Evolutionary conservation across 2,113 vertebrate species (phyloP), one percentile per base, ranked within the genome.

Genomic region (Chrysemys picta): DNA sequence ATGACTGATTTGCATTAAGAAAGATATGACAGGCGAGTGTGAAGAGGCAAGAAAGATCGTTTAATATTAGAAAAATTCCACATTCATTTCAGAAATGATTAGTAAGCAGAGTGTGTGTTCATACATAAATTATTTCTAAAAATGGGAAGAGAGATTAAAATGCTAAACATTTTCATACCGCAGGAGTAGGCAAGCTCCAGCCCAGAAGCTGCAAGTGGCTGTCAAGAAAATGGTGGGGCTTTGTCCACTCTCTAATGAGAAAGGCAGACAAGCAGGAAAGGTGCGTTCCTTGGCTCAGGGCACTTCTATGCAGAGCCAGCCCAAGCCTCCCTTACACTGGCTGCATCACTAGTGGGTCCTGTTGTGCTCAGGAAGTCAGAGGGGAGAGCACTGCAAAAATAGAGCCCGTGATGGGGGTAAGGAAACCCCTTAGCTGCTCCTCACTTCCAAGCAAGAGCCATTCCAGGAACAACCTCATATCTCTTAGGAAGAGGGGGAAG

Each of bases 21-120:
- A 93, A 97, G 93, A 97, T 96, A 96, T 96, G 96, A 97, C 95
- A 97, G 95, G 92, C 94, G 93, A 97, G 96, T 94, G 93, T 96
- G 96, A 95, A 93, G 88, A 85, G 94, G 94, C 93, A 97, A 97
- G 96, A 97, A 97, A 93, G 95, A 96, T 95, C 95, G 95, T 97
- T 97, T 97, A 97, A 96, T 97, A 97, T 97, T 97, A 96, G 97
- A 96, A 96, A 96, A 95, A 89, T 85, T 95, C 94, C 89, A 95
- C 96, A 96, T 96, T 96, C 94, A 92, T 96, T 93, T 76, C 91
- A 97, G 97, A 97, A 97, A 97, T 92, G 93, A 97, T 97, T 97
- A 97, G 96, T 97, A 97, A 97, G 96, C 97, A 97, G 87, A 96
- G 88, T 96, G 91, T 95, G 95, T 85, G 89, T 95, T 96, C 97